A percentile compares a stretch with the other conserved stretches of the same genome.
phyloP scores from a whole-genome alignment of 2,888 invertebrate genomes.

The Stenolophus ochropezus region DNA sequence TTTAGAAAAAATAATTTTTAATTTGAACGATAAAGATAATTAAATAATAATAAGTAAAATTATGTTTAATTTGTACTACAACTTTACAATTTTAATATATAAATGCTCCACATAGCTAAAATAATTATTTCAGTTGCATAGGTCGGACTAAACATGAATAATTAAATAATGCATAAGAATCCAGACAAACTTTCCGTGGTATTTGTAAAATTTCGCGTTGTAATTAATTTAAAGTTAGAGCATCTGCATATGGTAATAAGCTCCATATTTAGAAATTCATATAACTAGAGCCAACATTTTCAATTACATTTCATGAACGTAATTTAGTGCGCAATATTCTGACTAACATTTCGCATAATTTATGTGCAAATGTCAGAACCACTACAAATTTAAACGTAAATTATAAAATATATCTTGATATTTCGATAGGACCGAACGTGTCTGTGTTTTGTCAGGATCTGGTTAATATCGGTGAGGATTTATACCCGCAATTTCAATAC shows the following conservation, averaged over 20 bases:
- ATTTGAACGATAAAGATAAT: too few species aligned
- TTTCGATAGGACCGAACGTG: conserved; percentile 35
- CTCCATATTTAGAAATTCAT: conserved; percentile 37
- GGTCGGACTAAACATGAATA: background rate
- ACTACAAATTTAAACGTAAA: conserved; percentile 50
- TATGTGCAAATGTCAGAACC: conserved; percentile 45
- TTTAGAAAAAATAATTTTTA: too few species aligned
- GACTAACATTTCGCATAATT: conserved; percentile 40
- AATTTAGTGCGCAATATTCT: conserved; percentile 47
- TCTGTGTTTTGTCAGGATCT: conserved; percentile 41
- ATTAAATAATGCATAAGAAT: background rate
- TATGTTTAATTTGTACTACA: too few species aligned
- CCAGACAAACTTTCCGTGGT: background rate
- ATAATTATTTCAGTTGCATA: background rate
- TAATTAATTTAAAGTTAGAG: background rate
- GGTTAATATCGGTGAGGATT: conserved; percentile 29
- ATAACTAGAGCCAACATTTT: conserved; percentile 36
- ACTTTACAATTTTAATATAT: too few species aligned
- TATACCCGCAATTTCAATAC: conserved; percentile 25
- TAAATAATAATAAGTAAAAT: too few species aligned
- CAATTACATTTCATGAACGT: conserved; percentile 45
- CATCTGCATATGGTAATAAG: conserved; percentile 29
- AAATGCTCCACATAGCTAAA: background rate
- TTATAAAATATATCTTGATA: conserved; percentile 49
- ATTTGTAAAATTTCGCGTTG: background rate